phyloP scores from a whole-genome alignment of 2,888 invertebrate genomes.

The Drosophila rubida region DNA sequence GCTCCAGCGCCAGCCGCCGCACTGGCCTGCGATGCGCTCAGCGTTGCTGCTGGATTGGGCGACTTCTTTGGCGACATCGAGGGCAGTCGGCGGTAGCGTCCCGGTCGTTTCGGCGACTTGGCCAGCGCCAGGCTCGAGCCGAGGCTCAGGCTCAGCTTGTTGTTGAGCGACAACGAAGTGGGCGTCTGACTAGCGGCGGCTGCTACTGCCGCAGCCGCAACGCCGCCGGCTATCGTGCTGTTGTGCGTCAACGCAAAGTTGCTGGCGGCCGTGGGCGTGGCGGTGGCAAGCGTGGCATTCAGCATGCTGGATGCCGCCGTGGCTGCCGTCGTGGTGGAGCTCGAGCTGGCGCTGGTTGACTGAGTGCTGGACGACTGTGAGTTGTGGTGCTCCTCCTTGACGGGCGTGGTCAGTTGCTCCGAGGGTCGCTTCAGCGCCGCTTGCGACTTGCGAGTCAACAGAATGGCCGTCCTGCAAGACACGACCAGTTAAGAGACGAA shows the following conservation, averaged over 20 bases:
- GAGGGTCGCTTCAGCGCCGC: constrained; percentile 85
- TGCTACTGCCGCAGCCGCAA: constrained; percentile 49
- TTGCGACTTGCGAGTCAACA: constrained; percentile 91
- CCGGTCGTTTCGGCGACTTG: constrained; percentile 83
- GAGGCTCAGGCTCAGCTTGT: constrained; percentile 66
- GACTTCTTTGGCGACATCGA: constrained; percentile 84
- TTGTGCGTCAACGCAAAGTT: constrained; percentile 67
- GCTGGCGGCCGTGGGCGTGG: constrained; percentile 44
- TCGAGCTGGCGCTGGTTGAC: constrained; percentile 61
- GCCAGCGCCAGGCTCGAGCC: constrained; percentile 51
- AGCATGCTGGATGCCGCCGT: constrained; percentile 66
- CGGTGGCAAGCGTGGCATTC: constrained; percentile 50
- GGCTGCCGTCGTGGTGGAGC: constrained; percentile 60
- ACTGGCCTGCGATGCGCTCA: constrained; percentile 23
- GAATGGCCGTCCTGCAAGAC: constrained; percentile 88
- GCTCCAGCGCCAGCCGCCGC: background rate
- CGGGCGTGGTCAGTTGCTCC: constrained; percentile 75
- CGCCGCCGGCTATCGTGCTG: constrained; percentile 48
- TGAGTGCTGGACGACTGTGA: constrained; percentile 72
- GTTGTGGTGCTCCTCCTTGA: constrained; percentile 81
- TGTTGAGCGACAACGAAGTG: constrained; percentile 67
- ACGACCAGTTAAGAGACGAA: background rate
- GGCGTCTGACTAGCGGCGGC: constrained; percentile 61
- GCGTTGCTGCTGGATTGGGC: constrained; percentile 66
- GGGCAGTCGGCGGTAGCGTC: constrained; percentile 82